Conservation (phyloP, 2,113 vertebrate species). For the Macroglossus sobrinus region DNA sequence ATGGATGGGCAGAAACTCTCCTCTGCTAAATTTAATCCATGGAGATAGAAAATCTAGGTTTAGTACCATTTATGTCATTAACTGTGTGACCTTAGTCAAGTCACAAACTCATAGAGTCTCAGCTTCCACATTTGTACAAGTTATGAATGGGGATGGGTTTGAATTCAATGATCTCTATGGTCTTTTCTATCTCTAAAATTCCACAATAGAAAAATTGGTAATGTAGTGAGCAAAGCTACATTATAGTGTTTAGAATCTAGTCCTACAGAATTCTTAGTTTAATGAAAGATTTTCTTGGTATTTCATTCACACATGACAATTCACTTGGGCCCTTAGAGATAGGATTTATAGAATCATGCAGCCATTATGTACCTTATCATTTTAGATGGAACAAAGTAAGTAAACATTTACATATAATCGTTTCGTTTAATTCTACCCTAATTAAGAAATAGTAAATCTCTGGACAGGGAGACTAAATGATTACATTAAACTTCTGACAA, state of each 20-base stretch:
- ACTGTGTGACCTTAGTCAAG: background rate
- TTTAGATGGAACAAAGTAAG: constrained; percentile 27
- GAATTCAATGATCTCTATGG: background rate
- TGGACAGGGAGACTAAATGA: background rate
- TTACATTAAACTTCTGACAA: constrained; percentile 25
- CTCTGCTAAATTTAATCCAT: background rate
- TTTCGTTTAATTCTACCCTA: background rate
- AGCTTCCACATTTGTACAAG: constrained; percentile 6
- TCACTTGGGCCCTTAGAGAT: background rate
- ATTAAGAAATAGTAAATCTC: background rate
- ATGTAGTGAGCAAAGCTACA: background rate
- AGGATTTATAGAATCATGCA: background rate
- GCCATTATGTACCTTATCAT: background rate
- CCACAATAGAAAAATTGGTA: background rate
- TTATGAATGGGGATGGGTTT: background rate
- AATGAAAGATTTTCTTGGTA: background rate
- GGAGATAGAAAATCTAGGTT: constrained; percentile 26
- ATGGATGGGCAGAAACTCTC: background rate
- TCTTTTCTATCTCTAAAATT: background rate
- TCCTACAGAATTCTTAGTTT: constrained; percentile 4
- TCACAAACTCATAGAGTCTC: background rate
- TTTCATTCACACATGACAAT: background rate
- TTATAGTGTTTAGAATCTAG: background rate
- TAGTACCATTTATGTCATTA: background rate
- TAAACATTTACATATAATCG: constrained; percentile 13